Base-by-base conservation (phyloP, 2,888 invertebrate species). In the Nudaria mundana region DNA sequence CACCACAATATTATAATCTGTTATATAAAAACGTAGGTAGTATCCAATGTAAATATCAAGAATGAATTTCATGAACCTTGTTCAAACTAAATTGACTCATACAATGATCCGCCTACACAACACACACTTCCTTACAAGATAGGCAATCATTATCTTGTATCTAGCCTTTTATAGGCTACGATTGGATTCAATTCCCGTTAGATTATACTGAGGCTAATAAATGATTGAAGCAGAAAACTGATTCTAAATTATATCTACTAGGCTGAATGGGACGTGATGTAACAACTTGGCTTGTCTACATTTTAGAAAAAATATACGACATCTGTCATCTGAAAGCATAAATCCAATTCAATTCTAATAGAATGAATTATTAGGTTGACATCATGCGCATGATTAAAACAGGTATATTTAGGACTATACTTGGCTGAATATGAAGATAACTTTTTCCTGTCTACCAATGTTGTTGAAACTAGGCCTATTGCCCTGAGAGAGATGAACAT, bases 131-230 rank as follows among this genome's bases (percentile, higher is more conserved):
- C 20, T 50, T 30, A 20, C 37, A 11, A 20, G 28, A 24, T 31
- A 26, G 26, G 29, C 40, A 32, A 38, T 51, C 46, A 34, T 35
- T 26, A 38, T 47, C 16, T 23, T 7, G n/a, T n/a, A n/a, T n/a
- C n/a, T n/a, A 26, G 14, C 45, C 40, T 45, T 50, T 37, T 44
- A 50, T 30, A 38, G 41, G 3, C 1, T n/a, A 1, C 33, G 22
- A 20, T 24, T 25, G 30, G 10, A 8, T n/a, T 16, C 26, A 30
- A 23, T 12, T 58, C 12, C 55, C 56, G 59, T 58, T 55, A 47
- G 31, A 13, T 23, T 10, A 16, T 33, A 23, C 33, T 24, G 10
- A 33, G 14, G 30, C 18, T 15, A 13, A 35, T 51, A 34, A 39
- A 35, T 51, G 37, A 39, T 34, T 34, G 33, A 33, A 24, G 11